Base-by-base conservation (phyloP, 2,888 invertebrate species). In the Mimachlamys varia region DNA sequence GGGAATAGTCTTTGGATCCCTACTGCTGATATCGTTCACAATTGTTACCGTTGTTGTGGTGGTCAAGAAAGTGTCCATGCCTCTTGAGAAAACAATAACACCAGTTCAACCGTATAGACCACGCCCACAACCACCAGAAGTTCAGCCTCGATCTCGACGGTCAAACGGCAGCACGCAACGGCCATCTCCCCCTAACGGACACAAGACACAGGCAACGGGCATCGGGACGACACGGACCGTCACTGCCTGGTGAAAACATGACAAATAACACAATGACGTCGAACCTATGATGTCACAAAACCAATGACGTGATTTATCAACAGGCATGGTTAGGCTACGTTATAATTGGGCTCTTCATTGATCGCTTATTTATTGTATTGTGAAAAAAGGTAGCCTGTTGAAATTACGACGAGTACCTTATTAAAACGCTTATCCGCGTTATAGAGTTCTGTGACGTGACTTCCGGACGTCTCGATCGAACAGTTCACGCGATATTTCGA, bases 1-100 rank as follows among this genome's bases (percentile, higher is more conserved):
- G 38, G 91, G 90, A 27, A 33, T 91, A 15, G 90, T 91, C 0
- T 91, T 91, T 37, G 91, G 91, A 33, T 91, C 91, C n/a, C 22
- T 91, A 4, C 88, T 88, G 33, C 19, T 90, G 38, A 88, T 91
- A 44, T 88, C 88, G 3, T 91, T 91, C 37, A 89, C 90, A 0
- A 50, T 88, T 62, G 87, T 89, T 3, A 58, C 89, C n/a, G 88
- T 89, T 76, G 89, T 91, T 19, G 88, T 89, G 19, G 89, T 91
- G 62, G 87, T 91, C 15, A 89, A 89, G 87, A 76, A 87, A 38
- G n/a, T 88, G 4, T 49, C 76, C 50, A 88, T 89, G 17, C 88
- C 89, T n/a, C 89, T 87, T 33, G 88, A 89, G 33, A 91, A 91
- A 87, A 90, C 91, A 10, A 87, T 91, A 12, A 76, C 89, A 44